Conservation (phyloP, 2,113 vertebrate species). For the Nematolebias whitei region DNA sequence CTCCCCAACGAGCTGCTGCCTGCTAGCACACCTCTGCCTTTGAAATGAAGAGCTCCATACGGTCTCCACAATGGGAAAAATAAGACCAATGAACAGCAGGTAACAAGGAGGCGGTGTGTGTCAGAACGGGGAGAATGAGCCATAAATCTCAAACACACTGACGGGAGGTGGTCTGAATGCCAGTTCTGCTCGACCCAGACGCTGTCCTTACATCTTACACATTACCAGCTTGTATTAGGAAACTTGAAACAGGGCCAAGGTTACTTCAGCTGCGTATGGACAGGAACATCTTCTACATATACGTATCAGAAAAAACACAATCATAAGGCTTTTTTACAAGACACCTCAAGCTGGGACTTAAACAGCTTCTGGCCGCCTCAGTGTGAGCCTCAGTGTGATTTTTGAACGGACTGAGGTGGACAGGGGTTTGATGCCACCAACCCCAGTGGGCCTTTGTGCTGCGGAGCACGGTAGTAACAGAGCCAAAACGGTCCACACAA, state of each 20-base stretch:
- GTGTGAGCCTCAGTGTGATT: too few species aligned
- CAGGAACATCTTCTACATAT: too few species aligned
- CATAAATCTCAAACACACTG: constrained; percentile 51
- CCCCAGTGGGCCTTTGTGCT: too few species aligned
- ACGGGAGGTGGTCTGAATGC: constrained; percentile 52
- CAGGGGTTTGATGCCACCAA: too few species aligned
- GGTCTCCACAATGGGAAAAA: constrained; percentile 44
- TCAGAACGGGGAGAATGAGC: constrained; percentile 4
- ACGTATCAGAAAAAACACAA: too few species aligned
- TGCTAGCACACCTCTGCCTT: constrained; percentile 39
- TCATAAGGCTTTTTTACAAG: too few species aligned
- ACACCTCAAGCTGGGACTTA: too few species aligned
- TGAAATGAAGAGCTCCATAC: constrained; percentile 43
- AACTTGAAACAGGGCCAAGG: neutral
- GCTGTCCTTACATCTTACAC: constrained; percentile 40
- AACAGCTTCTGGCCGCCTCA: too few species aligned
- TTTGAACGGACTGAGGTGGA: too few species aligned
- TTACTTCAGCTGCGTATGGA: neutral
- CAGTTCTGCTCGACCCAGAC: constrained; percentile 29
- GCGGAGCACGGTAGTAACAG: too few species aligned
- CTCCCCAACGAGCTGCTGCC: constrained; percentile 27
- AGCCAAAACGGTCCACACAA: too few species aligned
- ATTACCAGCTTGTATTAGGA: constrained; percentile 62
- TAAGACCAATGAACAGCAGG: constrained; percentile 37
- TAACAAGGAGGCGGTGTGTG: neutral